phyloP scores from a whole-genome alignment of 1,140 invertebrate genomes.

The Drosophila kurseongensis region DNA sequence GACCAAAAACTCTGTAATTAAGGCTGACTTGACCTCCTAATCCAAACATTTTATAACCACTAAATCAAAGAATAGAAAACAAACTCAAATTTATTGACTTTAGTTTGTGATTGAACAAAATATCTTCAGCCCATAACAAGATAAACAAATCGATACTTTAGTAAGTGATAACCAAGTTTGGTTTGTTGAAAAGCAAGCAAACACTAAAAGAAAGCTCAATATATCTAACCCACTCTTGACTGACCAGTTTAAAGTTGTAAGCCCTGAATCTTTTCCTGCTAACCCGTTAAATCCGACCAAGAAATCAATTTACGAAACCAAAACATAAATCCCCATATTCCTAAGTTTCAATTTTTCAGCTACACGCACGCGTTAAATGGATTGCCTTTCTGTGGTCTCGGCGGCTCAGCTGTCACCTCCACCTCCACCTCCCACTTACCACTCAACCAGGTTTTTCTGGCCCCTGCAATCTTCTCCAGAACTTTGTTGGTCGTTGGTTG shows the following conservation, averaged over 20 bases:
- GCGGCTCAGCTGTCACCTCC: conserved; percentile 54
- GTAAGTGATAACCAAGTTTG: background rate
- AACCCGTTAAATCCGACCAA: conserved; percentile 21
- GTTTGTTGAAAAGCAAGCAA: background rate
- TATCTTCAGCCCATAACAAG: background rate
- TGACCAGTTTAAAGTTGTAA: conserved; percentile 7
- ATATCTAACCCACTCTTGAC: background rate
- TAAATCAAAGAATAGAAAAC: conserved; percentile 1
- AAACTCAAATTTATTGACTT: background rate
- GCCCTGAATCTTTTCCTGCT: background rate
- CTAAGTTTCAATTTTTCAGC: conserved; percentile 42
- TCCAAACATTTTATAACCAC: background rate
- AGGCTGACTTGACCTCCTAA: background rate
- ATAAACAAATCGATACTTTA: background rate
- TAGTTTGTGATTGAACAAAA: too few relatives aligned
- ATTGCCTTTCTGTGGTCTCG: conserved; percentile 57
- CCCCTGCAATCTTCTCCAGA: conserved; percentile 20
- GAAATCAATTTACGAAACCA: conserved; percentile 44
- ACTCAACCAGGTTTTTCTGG: background rate
- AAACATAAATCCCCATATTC: conserved; percentile 47
- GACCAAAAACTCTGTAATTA: background rate
- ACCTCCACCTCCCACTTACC: background rate
- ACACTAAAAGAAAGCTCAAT: background rate
- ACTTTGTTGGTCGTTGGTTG: conserved; percentile 16
- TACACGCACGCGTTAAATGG: conserved; percentile 52